Evolutionary conservation across 1,140 invertebrate genomes (phyloP), one percentile per base, ranked within the genome.

Genomic region (Diorhabda carinulata): DNA sequence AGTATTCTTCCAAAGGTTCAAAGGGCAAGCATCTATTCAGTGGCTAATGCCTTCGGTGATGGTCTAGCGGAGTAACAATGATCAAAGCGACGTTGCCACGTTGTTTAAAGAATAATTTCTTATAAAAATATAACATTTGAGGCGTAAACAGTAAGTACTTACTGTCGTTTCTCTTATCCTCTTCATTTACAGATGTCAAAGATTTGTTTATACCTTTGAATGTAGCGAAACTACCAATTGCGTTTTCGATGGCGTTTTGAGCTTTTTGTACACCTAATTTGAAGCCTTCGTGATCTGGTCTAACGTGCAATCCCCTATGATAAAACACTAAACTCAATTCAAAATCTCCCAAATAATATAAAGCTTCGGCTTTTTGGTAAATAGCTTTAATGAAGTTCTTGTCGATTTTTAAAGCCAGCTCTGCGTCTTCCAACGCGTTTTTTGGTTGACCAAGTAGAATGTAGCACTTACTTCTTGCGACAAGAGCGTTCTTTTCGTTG

Each of bases 171-270:
- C 56, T 57, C 47, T 25, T 65, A 57, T 58, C 56, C 7, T 65
- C 56, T 0, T 6, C 5, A 6, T 43, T 10, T 3, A 7, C n/a
- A 7, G 10, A 42, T 9, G 64, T 41, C 3, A 67, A 42, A 25
- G 56, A 42, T 42, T 58, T 60, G 41, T 5, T 42, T 44, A 52
- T n/a, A 40, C 47, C 25, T 43, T 67, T 60, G 8, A 60, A 52
- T 25, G 43, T 8, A 41, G 57, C 42, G 58, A 69, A 56, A 7
- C 67, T 72, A 42, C 95, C 94, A 61, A 98, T 92, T 5, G 94
- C 92, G 78, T 96, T 97, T 81, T 95, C 90, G 71, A 98, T 98
- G 3, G 95, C 95, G 80, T 97, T 93, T 81, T 96, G 92, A 0
- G 92, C 92, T 80, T 98, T 98, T 77, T 97, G 93, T 2, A 98